phyloP scores from a whole-genome alignment of 2,113 vertebrate species.

The Leuciscus idus region DNA sequence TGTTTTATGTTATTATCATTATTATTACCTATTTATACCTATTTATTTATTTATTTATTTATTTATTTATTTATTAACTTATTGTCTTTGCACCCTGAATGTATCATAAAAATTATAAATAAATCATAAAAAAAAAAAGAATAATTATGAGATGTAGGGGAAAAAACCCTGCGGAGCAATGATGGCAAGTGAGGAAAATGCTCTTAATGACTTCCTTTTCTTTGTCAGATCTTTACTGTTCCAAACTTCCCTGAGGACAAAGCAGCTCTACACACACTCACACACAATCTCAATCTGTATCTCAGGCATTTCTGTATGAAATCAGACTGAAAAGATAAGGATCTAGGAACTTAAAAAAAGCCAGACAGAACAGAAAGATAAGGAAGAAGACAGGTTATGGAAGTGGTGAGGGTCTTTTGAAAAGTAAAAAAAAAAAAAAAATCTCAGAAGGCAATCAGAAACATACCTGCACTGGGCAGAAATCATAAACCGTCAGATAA shows the following conservation, averaged over 20 bases:
- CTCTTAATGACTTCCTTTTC: constrained; percentile 45
- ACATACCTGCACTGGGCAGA: not conserved
- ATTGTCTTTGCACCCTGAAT: too few species aligned
- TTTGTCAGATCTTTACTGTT: constrained; percentile 25
- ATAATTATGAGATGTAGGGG: not conserved
- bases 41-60: too few species aligned
- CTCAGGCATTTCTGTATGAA: not conserved
- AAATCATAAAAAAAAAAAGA: too few species aligned
- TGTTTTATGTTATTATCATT: too few species aligned
- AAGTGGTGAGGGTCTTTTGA: not conserved
- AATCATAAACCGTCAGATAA: not conserved
- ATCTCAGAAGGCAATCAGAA: not conserved
- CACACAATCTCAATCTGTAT: not conserved
- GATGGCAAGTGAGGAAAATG: constrained; percentile 14
- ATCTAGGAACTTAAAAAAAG: not conserved
- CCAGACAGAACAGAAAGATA: not conserved
- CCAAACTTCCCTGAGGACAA: not conserved
- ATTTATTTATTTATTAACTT: too few species aligned
- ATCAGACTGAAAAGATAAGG: not conserved
- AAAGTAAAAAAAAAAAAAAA: not conserved
- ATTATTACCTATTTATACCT: too few species aligned
- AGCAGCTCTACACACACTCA: too few species aligned
- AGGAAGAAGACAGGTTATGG: not conserved
- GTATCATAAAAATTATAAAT: too few species aligned
- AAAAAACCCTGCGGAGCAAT: not conserved